Percentiles rank a stretch among this genome's conserved stretches.
Conservation (phyloP, 2,797 vertebrate species). For the Columba guinea region DNA sequence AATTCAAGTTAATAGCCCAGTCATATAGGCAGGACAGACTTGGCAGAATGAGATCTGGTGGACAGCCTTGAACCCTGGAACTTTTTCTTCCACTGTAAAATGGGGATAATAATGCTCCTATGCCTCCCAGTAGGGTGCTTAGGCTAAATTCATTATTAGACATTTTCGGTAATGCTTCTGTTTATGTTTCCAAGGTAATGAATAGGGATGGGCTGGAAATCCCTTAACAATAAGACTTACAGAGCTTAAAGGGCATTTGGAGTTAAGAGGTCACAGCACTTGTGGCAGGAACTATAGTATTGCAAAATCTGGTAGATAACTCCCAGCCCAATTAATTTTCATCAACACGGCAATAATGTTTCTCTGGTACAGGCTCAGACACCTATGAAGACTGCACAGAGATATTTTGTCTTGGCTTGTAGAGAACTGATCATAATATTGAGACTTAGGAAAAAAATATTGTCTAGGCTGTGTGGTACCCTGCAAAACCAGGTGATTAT, state of each 20-base stretch:
- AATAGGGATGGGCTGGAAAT: slow-evolving; percentile 42
- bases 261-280: slow-evolving; percentile 6
- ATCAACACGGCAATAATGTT: background rate
- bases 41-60: slow-evolving; percentile 1
- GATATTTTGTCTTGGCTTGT: background rate
- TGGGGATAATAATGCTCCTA: slow-evolving; percentile 1
- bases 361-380: background rate
- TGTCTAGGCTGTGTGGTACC: background rate
- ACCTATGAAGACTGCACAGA: background rate
- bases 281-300: slow-evolving; percentile 10
- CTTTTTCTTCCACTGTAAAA: slow-evolving; percentile 32
- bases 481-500: background rate
- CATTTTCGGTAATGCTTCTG: slow-evolving; percentile 53
- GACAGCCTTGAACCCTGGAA: slow-evolving; percentile 45
- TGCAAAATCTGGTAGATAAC: background rate
- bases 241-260: slow-evolving; percentile 1
- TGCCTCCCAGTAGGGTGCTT: slow-evolving; percentile 34
- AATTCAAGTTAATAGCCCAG: slow-evolving; percentile 29
- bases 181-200: slow-evolving; percentile 58
- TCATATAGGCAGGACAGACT: background rate
- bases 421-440: background rate
- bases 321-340: background rate
- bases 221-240: slow-evolving; percentile 23
- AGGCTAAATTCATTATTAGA: slow-evolving; percentile 43
- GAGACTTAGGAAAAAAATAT: background rate